Evolutionary conservation across 2,888 invertebrate genomes (phyloP).

Genomic region (Drosophila recens): DNA sequence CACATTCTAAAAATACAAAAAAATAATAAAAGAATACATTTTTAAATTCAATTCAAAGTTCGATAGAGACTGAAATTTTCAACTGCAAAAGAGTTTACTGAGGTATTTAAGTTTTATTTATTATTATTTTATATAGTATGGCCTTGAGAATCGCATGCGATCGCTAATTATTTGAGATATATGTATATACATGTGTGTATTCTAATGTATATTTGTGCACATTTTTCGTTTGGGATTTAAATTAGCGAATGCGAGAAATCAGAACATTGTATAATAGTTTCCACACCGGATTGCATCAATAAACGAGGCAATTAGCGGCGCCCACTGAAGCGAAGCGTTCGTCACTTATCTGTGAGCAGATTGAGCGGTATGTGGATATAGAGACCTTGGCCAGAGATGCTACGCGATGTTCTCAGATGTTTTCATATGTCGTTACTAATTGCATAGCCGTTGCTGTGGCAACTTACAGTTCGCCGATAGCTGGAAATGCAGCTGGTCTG

Average conservation of each 20-base stretch:
- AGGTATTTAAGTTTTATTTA: neutral
- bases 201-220: conserved; percentile 2
- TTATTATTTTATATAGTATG: conserved; percentile 11
- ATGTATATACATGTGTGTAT: neutral
- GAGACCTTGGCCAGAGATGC: conserved; percentile 30
- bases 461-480: neutral
- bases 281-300: conserved; percentile 54
- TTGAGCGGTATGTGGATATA: neutral
- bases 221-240: conserved; percentile 33
- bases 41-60: neutral
- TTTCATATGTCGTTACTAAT: conserved; percentile 40
- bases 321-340: conserved; percentile 19
- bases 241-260: conserved; percentile 53
- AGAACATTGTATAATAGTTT: conserved; percentile 16
- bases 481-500: conserved; percentile 13
- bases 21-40: neutral
- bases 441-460: conserved; percentile 44
- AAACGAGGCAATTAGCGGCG: conserved; percentile 55
- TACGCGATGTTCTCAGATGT: conserved; percentile 14
- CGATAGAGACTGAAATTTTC: neutral
- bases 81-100: neutral
- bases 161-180: neutral
- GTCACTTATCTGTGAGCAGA: conserved; percentile 29
- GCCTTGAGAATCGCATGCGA: neutral
- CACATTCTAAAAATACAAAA: neutral